Conservation (phyloP, 2,888 invertebrate species). For the Boloria euphrosyne region DNA sequence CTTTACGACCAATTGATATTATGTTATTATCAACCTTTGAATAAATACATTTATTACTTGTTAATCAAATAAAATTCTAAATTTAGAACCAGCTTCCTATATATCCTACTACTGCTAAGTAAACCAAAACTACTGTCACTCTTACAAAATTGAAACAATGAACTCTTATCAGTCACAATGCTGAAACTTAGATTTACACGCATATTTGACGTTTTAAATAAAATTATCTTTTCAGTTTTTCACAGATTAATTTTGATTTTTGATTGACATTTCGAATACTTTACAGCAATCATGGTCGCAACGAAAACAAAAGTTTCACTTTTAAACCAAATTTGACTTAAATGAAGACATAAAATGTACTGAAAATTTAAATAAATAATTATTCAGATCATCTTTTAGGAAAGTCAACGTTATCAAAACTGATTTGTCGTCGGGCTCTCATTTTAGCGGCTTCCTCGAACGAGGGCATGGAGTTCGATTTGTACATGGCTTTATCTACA, state of each 20-base stretch:
- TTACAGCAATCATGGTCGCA: too few relatives aligned
- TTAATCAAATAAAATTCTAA: not conserved
- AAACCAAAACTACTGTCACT: too few relatives aligned
- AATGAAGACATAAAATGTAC: not conserved
- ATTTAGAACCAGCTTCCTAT: not conserved
- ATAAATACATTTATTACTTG: not conserved
- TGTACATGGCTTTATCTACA: constrained; percentile 61
- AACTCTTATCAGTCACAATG: too few relatives aligned
- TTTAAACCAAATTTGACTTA: not conserved
- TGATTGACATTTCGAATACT: too few relatives aligned
- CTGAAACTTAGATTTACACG: too few relatives aligned
- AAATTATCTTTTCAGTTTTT: too few relatives aligned
- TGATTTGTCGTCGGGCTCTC: constrained; percentile 83
- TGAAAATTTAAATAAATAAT: not conserved
- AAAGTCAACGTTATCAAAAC: constrained; percentile 81
- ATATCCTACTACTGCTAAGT: not conserved
- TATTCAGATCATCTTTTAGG: constrained; percentile 67
- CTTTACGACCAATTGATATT: not conserved
- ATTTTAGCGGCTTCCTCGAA: constrained; percentile 76
- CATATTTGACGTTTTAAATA: too few relatives aligned
- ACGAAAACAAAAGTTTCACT: not conserved
- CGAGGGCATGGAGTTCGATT: constrained; percentile 73
- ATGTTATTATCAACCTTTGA: too few relatives aligned
- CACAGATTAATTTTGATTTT: too few relatives aligned
- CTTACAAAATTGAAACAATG: too few relatives aligned